Evolutionary conservation across 2,113 vertebrate species (phyloP).

Genomic region (Xenopus borealis): DNA sequence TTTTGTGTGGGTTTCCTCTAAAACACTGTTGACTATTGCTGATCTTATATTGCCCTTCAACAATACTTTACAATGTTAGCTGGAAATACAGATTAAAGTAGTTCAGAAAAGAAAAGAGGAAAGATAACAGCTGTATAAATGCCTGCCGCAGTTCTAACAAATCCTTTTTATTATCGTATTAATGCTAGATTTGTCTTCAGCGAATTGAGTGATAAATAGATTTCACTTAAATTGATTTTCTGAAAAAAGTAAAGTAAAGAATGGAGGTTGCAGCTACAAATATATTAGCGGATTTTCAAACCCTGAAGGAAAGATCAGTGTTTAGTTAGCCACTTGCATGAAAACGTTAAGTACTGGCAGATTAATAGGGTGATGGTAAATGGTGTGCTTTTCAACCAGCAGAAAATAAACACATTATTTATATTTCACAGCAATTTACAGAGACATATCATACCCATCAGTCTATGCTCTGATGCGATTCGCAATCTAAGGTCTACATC

Average conservation of each 20-base stretch:
- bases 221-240: constrained; percentile 20
- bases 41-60: constrained; percentile 20
- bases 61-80: constrained; percentile 26
- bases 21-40: neutral
- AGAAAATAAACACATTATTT: no score
- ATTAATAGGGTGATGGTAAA: no score
- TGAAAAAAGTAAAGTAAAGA: constrained; percentile 26
- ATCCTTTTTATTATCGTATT: constrained; percentile 11
- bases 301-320: neutral
- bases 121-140: constrained; percentile 11
- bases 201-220: constrained; percentile 13
- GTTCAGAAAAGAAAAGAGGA: constrained; percentile 3
- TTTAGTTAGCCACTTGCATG: no score
- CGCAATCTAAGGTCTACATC: no score
- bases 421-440: no score
- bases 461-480: no score
- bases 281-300: neutral
- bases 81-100: constrained; percentile 9
- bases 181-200: constrained; percentile 10
- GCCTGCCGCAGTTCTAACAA: constrained; percentile 3
- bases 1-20: constrained; percentile 1
- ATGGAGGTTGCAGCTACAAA: neutral
- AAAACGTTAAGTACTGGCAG: no score
- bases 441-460: no score
- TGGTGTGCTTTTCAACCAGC: no score